A percentile compares a stretch with the other conserved stretches of the same genome.
phyloP scores from a whole-genome alignment of 2,888 invertebrate species.

The Nomada flava region DNA sequence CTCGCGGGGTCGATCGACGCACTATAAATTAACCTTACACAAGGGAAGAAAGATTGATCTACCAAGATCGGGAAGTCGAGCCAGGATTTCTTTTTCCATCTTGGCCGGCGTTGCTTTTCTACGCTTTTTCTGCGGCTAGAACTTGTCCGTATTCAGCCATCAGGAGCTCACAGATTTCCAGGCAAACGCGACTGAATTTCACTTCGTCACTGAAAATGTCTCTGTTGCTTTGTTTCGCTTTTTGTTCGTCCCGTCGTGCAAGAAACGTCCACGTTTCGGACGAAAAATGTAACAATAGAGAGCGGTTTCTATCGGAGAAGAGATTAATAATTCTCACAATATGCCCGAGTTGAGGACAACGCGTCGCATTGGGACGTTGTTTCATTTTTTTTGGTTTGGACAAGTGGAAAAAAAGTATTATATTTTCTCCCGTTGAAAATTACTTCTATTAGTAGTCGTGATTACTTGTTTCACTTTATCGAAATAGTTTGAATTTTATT shows the following conservation, averaged over 20 bases:
- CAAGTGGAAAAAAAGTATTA: not conserved
- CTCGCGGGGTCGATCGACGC: constrained; percentile 49
- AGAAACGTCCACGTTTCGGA: constrained; percentile 37
- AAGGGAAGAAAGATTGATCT: constrained; percentile 67
- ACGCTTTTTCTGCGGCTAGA: constrained; percentile 14
- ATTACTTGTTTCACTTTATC: not conserved
- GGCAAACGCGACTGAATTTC: constrained; percentile 45
- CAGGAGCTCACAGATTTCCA: constrained; percentile 27
- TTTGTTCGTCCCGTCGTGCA: constrained; percentile 22
- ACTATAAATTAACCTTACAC: constrained; percentile 68
- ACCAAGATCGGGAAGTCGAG: constrained; percentile 59
- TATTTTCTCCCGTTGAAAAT: constrained; percentile 6
- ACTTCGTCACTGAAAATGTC: constrained; percentile 42
- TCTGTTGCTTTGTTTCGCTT: constrained; percentile 49
- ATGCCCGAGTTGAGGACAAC: constrained; percentile 6
- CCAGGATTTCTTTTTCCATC: constrained; percentile 27
- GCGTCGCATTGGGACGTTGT: not conserved
- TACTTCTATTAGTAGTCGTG: not conserved
- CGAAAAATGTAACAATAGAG: constrained; percentile 45
- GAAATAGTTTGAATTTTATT: too few species aligned
- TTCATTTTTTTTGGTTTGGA: not conserved
- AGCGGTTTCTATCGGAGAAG: constrained; percentile 36
- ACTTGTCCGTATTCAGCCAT: constrained; percentile 14
- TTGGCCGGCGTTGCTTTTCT: constrained; percentile 17
- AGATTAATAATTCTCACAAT: constrained; percentile 50